Conservation (phyloP, 2,888 invertebrate genomes). For the Caenorhabditis drosophilae region DNA sequence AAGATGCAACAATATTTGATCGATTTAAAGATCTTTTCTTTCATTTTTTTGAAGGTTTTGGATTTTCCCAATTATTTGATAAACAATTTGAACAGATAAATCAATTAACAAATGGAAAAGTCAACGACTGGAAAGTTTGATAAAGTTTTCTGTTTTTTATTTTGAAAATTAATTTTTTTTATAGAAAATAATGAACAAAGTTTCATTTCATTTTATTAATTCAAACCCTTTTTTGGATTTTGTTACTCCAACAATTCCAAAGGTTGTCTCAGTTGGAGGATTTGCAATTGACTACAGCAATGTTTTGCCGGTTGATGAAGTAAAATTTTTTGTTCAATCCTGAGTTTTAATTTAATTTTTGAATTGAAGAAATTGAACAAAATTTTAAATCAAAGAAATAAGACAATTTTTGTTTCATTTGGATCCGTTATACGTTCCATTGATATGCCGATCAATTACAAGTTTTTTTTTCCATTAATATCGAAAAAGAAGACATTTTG, state of each 20-base stretch:
- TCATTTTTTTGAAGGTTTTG: constrained; percentile 11
- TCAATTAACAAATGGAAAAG: constrained; percentile 11
- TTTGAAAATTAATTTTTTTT: no score
- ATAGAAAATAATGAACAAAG: constrained; percentile 19
- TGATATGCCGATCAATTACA: no score
- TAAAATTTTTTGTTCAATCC: no score
- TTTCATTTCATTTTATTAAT: constrained; percentile 33
- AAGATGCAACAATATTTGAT: constrained; percentile 7
- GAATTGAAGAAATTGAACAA: no score
- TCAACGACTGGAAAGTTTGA: constrained; percentile 16
- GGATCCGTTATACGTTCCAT: no score
- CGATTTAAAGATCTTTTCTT: constrained; percentile 19
- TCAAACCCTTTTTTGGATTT: constrained; percentile 33
- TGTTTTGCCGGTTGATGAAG: no score
- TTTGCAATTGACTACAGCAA: no score
- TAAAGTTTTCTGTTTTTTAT: constrained; percentile 4
- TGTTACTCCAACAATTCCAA: constrained; percentile 21
- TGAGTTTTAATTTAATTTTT: no score
- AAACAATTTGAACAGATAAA: constrained; percentile 14
- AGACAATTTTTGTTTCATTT: no score
- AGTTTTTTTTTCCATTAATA: not conserved
- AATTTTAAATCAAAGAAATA: no score
- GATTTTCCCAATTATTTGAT: constrained; percentile 14
- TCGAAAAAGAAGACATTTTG: not conserved
- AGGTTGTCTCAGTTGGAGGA: constrained; percentile 36